Evolutionary conservation across 2,113 vertebrate genomes (phyloP), one percentile per base, ranked within the genome.

Genomic region (Alligator mississippiensis): DNA sequence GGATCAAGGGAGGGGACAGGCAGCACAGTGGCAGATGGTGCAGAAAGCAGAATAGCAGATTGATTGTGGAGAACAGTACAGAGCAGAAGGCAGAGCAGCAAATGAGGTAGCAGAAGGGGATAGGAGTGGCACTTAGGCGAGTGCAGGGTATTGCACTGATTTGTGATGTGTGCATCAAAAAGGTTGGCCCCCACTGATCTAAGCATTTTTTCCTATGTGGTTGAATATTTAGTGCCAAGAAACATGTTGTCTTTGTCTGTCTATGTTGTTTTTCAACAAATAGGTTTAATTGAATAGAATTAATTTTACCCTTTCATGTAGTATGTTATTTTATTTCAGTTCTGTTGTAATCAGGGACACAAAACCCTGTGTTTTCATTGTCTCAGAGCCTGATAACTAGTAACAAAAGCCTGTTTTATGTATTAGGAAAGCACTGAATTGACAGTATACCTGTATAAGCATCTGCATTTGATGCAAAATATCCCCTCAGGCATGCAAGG

Each of bases 211-310:
- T 15, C 9, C 7, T 70, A 82, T 74, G 10, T 2, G 1, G 13
- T 47, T 57, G 62, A 84, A 38, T 11, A 18, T 4, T 1, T 2
- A 77, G 72, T 75, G 66, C 27, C 13, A 28, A 1, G 11, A 83
- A 90, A 61, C 13, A 11, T 77, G 1, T 9, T 74, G 28, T 34
- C n/a, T 74, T 85, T 24, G 22, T 90, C 70, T 0, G 0, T 24
- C 1, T 79, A 10, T 68, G 1, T 61, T 93, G 10, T 47, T 78
- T 84, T 88, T 82, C 47, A 38, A 54, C 28, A 74, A 47, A 74
- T 22, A 84, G 2, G 74, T 19, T 83, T 83, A 66, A 70, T 83
- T 74, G 54, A 94, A 18, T 38, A 16, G 3, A 70, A 3, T 66
- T 75, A 25, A 54, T 5, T 59, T 15, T 61, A 2, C 68, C 27